A percentile compares a stretch with the other conserved stretches of the same genome.
Evolutionary conservation across 2,797 vertebrate species (phyloP).

Genomic region (Melanotaenia maccullochi): DNA sequence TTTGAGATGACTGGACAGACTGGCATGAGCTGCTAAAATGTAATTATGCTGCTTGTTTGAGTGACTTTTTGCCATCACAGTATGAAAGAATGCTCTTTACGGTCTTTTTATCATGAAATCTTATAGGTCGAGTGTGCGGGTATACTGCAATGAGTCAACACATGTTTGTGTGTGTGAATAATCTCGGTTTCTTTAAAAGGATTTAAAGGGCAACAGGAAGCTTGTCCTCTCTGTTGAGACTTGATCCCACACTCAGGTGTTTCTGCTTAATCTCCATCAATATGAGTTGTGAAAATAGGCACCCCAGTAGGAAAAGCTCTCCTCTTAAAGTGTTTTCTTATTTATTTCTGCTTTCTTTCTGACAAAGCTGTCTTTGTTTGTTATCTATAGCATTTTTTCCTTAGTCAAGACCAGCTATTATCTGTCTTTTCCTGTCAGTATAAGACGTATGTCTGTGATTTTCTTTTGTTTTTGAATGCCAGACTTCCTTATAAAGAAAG

Average conservation of each 20-base stretch:
- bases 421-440: conserved; percentile 1
- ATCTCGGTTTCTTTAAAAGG: conserved; percentile 70
- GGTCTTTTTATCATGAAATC: conserved; percentile 1
- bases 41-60: not conserved
- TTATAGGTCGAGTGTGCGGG: not conserved
- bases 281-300: conserved; percentile 40
- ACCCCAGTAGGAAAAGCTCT: conserved; percentile 34
- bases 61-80: not conserved
- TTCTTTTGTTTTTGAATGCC: conserved; percentile 3
- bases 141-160: conserved; percentile 17
- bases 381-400: conserved; percentile 1
- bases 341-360: conserved; percentile 2
- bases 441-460: not conserved
- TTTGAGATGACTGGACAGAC: not conserved
- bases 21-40: not conserved
- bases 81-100: not conserved
- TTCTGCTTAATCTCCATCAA: conserved; percentile 59
- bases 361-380: conserved; percentile 1
- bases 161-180: conserved; percentile 39
- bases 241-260: conserved; percentile 60
- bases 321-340: conserved; percentile 17
- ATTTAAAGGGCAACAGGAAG: conserved; percentile 72
- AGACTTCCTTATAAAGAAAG: conserved; percentile 27
- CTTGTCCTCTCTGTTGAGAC: conserved; percentile 51
- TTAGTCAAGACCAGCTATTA: conserved; percentile 1